Evolutionary conservation across 64 coral and sea anemone genomes (phyloP), one percentile per base, ranked within the genome.

Genomic region (Hydrozoanthus tunicans): DNA sequence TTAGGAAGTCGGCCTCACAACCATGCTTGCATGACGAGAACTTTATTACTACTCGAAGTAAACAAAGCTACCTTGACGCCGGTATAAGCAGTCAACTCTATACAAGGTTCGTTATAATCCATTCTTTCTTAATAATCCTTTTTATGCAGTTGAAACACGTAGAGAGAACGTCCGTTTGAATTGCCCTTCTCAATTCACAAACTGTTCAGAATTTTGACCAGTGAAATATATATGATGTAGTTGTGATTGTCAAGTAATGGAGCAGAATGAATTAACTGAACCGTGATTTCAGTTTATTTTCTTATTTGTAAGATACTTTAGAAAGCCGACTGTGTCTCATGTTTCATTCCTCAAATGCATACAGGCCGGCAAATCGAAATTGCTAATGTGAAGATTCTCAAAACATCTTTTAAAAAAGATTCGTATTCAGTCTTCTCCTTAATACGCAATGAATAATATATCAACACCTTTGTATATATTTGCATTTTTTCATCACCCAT

Each of bases 401-500:
- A 58, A 56, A 57, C 53, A 79, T 59, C 17, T 43, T 43, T 43
- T 43, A 79, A 79, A 14, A 56, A 78, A 77, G 56, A 14, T 12
- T 55, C 13, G 53, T 55, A 55, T 78, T 53, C 1, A 13, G 76
- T 78, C 17, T 78, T 13, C 76, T 78, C 53, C 5, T 5, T 5
- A 2, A 8, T 15, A 79, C 15, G 9, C 1, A 13, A 79, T 79
- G 77, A 79, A 79, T 79, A 79, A 79, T 79, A 59, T 59, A 79
- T 2, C 1, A 24, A 51, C 14, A 53, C 10, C 53, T 54, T 52
- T 77, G 51, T 43, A 20, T 23, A 57, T 79, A 79, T 79, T 72
- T 72, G 32, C 69, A 72, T 72, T 72, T 72, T 72, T 27, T n/a
- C 69, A 26, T 72, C 69, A 72, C 69, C 32, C 15, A n/a, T 3